Evolutionary conservation across 2,113 vertebrate genomes (phyloP).

Genomic region (Cathartes aura): DNA sequence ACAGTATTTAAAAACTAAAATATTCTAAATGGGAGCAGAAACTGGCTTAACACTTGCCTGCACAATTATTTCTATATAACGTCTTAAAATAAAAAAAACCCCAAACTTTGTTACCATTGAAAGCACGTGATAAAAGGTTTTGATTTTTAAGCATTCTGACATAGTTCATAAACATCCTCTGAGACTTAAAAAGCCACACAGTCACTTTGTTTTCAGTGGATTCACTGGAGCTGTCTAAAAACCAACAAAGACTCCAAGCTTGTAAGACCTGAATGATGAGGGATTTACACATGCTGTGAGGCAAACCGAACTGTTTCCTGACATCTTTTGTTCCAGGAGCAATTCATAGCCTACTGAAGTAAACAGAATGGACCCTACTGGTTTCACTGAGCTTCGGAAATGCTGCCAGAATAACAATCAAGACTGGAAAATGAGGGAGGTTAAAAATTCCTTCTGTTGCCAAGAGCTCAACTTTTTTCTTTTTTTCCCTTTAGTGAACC

Average conservation of each 20-base stretch:
- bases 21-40: neutral
- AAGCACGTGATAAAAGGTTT: neutral
- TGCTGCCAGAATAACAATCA: neutral
- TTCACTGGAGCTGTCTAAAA: neutral
- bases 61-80: neutral
- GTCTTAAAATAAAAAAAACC: neutral
- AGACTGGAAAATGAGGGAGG: neutral
- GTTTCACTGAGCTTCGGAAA: neutral
- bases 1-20: neutral
- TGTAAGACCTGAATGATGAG: neutral
- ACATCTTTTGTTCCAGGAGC: slow-evolving; percentile 11
- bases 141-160: neutral
- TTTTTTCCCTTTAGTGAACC: neutral
- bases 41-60: neutral
- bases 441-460: neutral
- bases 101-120: neutral
- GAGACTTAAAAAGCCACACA: neutral
- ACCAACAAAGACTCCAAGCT: neutral
- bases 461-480: neutral
- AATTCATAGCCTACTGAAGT: slow-evolving; percentile 17
- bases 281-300: slow-evolving; percentile 28
- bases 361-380: neutral
- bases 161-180: neutral
- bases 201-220: slow-evolving; percentile 4
- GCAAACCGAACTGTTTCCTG: slow-evolving; percentile 35